Conservation (phyloP, 2,888 invertebrate species). For the Drosophila neotestacea region DNA sequence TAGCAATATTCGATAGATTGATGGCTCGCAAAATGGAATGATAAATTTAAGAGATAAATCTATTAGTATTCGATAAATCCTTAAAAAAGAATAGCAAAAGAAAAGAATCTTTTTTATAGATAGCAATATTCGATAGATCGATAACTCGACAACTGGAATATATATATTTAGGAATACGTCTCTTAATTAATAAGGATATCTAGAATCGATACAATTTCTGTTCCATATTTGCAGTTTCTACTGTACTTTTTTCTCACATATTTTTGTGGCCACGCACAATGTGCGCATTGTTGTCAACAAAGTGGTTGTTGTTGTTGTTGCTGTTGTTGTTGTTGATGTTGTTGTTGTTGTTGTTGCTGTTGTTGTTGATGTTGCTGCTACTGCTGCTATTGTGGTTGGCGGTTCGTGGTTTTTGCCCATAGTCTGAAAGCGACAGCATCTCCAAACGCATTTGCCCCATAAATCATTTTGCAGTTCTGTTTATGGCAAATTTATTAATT, state of each 20-base stretch:
- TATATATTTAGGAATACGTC: background rate
- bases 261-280: constrained; percentile 28
- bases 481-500: constrained; percentile 46
- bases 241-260: constrained; percentile 3
- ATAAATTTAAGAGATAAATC: no score
- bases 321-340: constrained; percentile 7
- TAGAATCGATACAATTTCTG: background rate
- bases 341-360: constrained; percentile 1
- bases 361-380: constrained; percentile 3
- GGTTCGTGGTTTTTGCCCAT: constrained; percentile 27
- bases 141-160: no score
- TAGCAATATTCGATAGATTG: no score
- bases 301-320: constrained; percentile 7
- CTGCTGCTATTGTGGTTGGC: constrained; percentile 29
- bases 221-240: constrained; percentile 10
- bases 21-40: no score
- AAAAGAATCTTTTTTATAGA: no score
- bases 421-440: constrained; percentile 43
- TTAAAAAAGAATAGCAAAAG: no score
- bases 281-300: constrained; percentile 21
- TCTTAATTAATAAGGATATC: background rate
- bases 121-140: no score
- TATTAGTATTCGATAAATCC: no score
- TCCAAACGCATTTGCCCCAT: constrained; percentile 38
- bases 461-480: constrained; percentile 51